A percentile compares a stretch with the other conserved stretches of the same genome.
These are phyloP conservation scores for Uropsilus gracilis DNA, from an alignment of 2,113 vertebrate species.

Conservation along the genomic window DNA sequence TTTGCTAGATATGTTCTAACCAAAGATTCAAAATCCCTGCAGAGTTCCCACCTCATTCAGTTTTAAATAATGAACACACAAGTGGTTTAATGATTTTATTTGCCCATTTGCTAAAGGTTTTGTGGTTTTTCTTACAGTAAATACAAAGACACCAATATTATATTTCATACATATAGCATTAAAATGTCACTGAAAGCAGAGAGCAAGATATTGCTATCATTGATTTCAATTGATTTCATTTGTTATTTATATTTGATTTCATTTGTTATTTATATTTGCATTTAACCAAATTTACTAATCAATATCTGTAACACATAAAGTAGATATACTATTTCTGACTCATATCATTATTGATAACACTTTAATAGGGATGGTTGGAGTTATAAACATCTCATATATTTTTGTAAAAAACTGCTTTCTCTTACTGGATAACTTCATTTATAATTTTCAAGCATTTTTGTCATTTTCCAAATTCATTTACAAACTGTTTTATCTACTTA, in stretches of 20 bases:
- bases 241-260: not conserved
- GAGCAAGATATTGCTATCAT: not conserved
- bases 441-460: not conserved
- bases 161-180: not conserved
- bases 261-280: not conserved
- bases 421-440: not conserved
- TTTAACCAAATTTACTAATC: not conserved
- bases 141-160: not conserved
- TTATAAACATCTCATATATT: not conserved
- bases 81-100: not conserved
- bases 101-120: not conserved
- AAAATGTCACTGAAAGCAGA: not conserved
- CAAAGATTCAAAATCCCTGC: not conserved
- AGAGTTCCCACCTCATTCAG: not conserved
- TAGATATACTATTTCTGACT: not conserved
- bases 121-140: not conserved
- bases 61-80: not conserved
- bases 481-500: not conserved
- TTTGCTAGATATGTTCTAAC: not conserved
- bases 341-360: not conserved
- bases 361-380: not conserved
- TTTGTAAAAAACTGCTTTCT: not conserved
- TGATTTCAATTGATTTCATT: not conserved
- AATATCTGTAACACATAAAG: not conserved
- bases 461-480: not conserved